phyloP scores from a whole-genome alignment of 2,888 invertebrate species.

The Thymelicus sylvestris region DNA sequence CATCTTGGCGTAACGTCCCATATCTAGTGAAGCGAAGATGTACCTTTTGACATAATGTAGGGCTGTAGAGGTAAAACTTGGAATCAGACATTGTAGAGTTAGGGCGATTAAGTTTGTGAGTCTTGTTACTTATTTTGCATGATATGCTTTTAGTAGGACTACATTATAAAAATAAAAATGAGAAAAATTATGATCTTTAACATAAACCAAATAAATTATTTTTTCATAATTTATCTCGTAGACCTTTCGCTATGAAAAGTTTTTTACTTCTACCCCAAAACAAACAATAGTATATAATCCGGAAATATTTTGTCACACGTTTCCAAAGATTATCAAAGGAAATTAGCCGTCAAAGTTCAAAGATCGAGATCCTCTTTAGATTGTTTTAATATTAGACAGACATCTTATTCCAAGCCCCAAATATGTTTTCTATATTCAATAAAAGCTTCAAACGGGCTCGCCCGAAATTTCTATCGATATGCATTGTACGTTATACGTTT shows the following conservation, averaged over 20 bases:
- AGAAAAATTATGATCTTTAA: too few species aligned
- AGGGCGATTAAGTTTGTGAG: too few species aligned
- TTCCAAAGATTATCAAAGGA: slow-evolving; percentile 55
- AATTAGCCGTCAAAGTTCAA: slow-evolving; percentile 64
- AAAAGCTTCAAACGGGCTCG: slow-evolving; percentile 72
- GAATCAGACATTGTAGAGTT: too few species aligned
- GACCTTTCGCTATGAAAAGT: neutral
- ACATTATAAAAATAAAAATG: too few species aligned
- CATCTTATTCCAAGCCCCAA: slow-evolving; percentile 72
- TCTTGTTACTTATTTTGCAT: too few species aligned
- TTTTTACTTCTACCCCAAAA: slow-evolving; percentile 11
- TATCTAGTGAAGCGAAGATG: too few species aligned
- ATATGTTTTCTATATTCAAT: slow-evolving; percentile 79
- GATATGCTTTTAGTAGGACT: too few species aligned
- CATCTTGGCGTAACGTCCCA: too few species aligned
- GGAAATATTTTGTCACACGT: slow-evolving; percentile 41
- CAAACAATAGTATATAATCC: slow-evolving; percentile 28
- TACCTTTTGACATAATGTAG: too few species aligned
- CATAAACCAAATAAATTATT: too few species aligned
- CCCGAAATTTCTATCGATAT: slow-evolving; percentile 62
- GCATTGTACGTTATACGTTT: slow-evolving; percentile 46
- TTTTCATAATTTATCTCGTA: neutral
- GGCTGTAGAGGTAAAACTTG: too few species aligned
- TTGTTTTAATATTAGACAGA: slow-evolving; percentile 61
- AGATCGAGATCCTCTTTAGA: slow-evolving; percentile 61